Base-by-base conservation (phyloP, 2,113 vertebrate genomes). In the Lota lota region DNA sequence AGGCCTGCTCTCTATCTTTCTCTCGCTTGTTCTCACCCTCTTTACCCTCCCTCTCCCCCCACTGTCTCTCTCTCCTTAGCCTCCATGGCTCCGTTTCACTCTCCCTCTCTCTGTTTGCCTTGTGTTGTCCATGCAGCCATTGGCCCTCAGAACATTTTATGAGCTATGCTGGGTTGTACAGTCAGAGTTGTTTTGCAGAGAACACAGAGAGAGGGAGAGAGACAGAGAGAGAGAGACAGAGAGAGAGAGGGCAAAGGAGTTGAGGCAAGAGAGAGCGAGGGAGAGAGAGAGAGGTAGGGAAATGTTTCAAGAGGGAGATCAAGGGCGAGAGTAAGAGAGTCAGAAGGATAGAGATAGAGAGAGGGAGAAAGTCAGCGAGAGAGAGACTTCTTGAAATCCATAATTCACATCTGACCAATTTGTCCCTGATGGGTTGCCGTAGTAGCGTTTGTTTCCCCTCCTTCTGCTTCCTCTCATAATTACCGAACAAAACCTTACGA, bases 71-170 rank as follows among this genome's bases (percentile, higher is more conserved):
- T 47, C 40, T 47, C 40, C 12, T 33, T 3, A 33, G 40, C 40
- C 40, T 47, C 40, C 10, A 8, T 47, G 8, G 8, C 40, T 14
- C 40, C 12, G 18, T 10, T 51, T 47, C 4, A 17, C 63, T 22
- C 61, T 62, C 57, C 16, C 50, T 40, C 58, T 63, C n/a, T n/a
- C 7, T 15, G 56, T 66, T n/a, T 51, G 21, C 69, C 64, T 54
- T 69, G 69, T 70, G 68, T 63, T 78, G 66, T 61, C 77, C 70
- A 78, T 65, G 68, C 66, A 18, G 22, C 87, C 85, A 87, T 84
- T 82, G 87, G 83, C 83, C 68, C 75, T 77, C 75, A 85, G 74
- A 85, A 85, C 78, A 79, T 89, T 87, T 79, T 76, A 84, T 88
- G 72, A 83, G 82, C 64, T 16, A 22, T 17, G 65, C 68, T 63